Base-by-base conservation (phyloP, 2,797 vertebrate genomes). In the Allenopithecus nigroviridis region DNA sequence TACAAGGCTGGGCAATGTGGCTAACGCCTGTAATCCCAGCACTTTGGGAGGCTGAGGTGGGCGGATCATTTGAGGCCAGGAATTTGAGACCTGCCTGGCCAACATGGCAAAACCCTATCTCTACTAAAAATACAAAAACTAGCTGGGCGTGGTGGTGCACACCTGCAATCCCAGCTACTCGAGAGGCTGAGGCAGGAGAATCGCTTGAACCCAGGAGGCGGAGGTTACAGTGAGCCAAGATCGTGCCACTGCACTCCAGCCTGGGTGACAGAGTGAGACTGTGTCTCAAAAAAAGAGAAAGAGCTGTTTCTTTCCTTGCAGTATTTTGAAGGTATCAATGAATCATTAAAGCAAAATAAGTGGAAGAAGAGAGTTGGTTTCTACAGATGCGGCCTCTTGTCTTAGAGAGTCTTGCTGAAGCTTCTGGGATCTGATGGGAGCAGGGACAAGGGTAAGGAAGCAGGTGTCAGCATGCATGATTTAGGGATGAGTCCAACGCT, bases 381-480 rank as follows among this genome's bases (percentile, higher is more conserved):
- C 46, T 26, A 4, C 24, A 80, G n/a, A 28, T 1, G 72, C 16
- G 5, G 30, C 10, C 41, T 39, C 64, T 41, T 36, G 59, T 36
- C 55, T 48, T 6, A 14, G 14, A 68, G 30, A 9, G 33, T 36
- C n/a, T 36, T 19, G n/a, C 19, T 59, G 28, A 8, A 55, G 50
- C 33, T 39, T 86, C 68, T 26, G 21, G 57, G 41, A 39, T 75
- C 75, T 74, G 84, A 50, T 4, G 26, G 5, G 39, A 17, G 22
- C 30, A 28, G 24, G 68, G 64, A 46, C 11, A 1, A 13, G 22
- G 28, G 30, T 7, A 6, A 87, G 59, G 53, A 26, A 0, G 33
- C 17, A 28, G 43, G 26, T 11, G 8, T 11, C 11, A 30, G 16
- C 0, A 1, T 11, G 3, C 7, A 50, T 26, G 53, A 5, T 5